phyloP scores from a whole-genome alignment of 1,140 invertebrate species.

The Drosophila lacertosa region DNA sequence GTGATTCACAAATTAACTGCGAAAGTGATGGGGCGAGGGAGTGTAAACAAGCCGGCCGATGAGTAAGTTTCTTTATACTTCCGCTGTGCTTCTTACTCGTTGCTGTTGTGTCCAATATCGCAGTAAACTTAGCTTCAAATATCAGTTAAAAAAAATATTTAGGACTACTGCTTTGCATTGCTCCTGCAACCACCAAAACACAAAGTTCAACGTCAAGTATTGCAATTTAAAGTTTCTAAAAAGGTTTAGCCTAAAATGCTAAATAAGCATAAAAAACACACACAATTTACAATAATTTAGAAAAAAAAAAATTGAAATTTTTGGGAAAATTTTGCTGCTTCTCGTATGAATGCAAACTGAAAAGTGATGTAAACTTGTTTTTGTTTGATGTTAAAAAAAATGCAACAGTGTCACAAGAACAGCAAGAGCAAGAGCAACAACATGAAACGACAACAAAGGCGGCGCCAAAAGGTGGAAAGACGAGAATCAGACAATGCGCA shows the following conservation, averaged over 20 bases:
- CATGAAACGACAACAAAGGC: constrained; percentile 23
- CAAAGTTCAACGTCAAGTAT: neutral
- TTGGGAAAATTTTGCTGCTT: neutral
- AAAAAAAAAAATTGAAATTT: neutral
- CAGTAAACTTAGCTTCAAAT: constrained; percentile 12
- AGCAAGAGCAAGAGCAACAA: constrained; percentile 24
- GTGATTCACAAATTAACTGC: constrained; percentile 34
- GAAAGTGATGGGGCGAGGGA: neutral
- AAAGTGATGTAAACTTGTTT: neutral
- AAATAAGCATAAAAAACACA: too few species aligned
- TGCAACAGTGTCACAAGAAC: constrained; percentile 59
- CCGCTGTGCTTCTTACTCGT: neutral
- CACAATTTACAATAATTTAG: neutral
- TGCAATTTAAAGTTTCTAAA: neutral
- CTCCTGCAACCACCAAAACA: neutral
- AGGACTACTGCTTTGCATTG: too few species aligned
- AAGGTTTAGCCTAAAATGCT: neutral
- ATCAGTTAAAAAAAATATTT: neutral
- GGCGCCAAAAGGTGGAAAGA: constrained; percentile 51
- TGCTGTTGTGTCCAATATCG: constrained; percentile 4
- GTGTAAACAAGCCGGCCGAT: constrained; percentile 13
- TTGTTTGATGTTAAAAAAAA: constrained; percentile 31
- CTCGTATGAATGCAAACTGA: constrained; percentile 1
- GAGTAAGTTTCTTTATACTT: constrained; percentile 7
- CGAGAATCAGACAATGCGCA: constrained; percentile 33